Conservation (phyloP, 2,888 invertebrate genomes). For the Latrodectus hesperus region DNA sequence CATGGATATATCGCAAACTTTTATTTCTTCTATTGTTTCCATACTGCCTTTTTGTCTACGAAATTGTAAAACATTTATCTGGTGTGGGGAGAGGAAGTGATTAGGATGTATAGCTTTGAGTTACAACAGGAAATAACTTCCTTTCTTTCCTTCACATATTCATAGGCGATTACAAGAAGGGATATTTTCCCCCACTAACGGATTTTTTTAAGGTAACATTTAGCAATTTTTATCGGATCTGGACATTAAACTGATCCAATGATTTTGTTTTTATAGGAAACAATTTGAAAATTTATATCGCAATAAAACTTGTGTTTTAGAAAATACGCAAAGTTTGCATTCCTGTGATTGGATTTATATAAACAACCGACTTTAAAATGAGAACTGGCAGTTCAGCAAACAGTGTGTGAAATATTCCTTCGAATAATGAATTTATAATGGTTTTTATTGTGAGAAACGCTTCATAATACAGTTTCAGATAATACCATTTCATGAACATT, state of each 20-base stretch:
- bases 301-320: no score
- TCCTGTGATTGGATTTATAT: no score
- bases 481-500: no score
- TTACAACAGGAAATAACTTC: slow-evolving; percentile 1
- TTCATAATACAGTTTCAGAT: no score
- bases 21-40: slow-evolving; percentile 16
- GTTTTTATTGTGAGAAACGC: no score
- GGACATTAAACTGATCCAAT: slow-evolving; percentile 12
- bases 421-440: no score
- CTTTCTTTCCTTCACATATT: slow-evolving; percentile 35
- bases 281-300: not conserved
- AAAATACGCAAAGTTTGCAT: no score
- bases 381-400: no score
- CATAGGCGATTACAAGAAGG: slow-evolving; percentile 37
- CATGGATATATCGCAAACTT: slow-evolving; percentile 43
- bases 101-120: slow-evolving; percentile 55
- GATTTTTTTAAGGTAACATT: slow-evolving; percentile 15
- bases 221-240: slow-evolving; percentile 4
- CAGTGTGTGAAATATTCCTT: no score
- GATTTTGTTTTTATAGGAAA: slow-evolving; percentile 28
- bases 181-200: slow-evolving; percentile 20
- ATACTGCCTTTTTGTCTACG: slow-evolving; percentile 8
- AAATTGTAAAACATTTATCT: slow-evolving; percentile 38
- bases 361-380: no score
- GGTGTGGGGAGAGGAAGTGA: slow-evolving; percentile 25